A percentile compares a stretch with the other conserved stretches of the same genome.
Conservation (phyloP, 1,140 invertebrate genomes). For the Formica selysi region DNA sequence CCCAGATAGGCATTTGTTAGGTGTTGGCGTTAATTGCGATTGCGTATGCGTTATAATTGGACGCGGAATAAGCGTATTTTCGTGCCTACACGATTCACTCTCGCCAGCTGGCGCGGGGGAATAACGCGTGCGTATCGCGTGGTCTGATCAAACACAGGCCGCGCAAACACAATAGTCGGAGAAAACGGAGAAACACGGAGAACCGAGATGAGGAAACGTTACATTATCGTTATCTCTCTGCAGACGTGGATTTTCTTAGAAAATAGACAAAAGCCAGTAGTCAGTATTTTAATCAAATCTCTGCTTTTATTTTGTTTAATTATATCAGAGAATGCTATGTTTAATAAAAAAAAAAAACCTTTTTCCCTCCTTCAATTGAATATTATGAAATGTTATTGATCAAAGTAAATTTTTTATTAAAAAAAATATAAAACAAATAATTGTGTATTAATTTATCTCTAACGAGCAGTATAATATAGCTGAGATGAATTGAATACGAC, state of each 20-base stretch:
- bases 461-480: background rate
- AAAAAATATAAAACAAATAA: background rate
- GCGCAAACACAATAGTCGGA: slow-evolving; percentile 44
- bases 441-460: background rate
- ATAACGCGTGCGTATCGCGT: slow-evolving; percentile 42
- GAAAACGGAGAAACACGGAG: slow-evolving; percentile 25
- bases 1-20: background rate
- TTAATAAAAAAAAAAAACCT: slow-evolving; percentile 9
- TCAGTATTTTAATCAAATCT: slow-evolving; percentile 30
- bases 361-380: background rate
- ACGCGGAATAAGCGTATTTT: slow-evolving; percentile 22
- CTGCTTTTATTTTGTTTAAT: slow-evolving; percentile 27
- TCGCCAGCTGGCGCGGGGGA: background rate
- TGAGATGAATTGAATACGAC: background rate
- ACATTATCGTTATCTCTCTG: slow-evolving; percentile 39
- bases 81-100: slow-evolving; percentile 36
- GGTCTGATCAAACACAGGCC: slow-evolving; percentile 47
- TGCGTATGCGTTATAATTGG: slow-evolving; percentile 44
- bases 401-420: background rate
- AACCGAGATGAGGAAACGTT: slow-evolving; percentile 34
- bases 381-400: background rate
- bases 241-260: slow-evolving; percentile 46
- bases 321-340: background rate
- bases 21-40: slow-evolving; percentile 49
- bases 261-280: slow-evolving; percentile 23